Evolutionary conservation across 1,140 invertebrate genomes (phyloP).

Genomic region (Zeugodacus cucurbitae): DNA sequence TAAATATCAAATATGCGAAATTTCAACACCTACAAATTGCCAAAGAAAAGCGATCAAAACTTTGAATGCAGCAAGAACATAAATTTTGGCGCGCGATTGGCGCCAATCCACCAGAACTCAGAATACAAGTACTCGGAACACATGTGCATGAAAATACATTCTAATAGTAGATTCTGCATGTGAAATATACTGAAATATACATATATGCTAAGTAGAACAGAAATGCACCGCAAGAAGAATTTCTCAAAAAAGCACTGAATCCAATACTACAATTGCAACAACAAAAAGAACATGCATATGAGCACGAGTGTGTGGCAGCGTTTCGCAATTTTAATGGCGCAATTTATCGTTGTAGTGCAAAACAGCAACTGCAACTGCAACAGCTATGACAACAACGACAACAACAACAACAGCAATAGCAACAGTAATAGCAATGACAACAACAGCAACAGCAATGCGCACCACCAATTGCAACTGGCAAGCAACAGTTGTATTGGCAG

Average conservation of each 20-base stretch:
- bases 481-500: slow-evolving; percentile 12
- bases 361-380: neutral
- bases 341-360: slow-evolving; percentile 24
- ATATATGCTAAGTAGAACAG: neutral
- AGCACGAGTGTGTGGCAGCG: neutral
- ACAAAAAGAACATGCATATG: neutral
- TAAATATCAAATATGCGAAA: slow-evolving; percentile 31
- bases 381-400: neutral
- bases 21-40: slow-evolving; percentile 26
- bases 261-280: neutral
- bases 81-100: neutral
- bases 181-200: no score
- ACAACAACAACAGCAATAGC: neutral
- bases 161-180: neutral
- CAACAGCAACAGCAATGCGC: neutral
- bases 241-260: neutral
- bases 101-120: slow-evolving; percentile 16
- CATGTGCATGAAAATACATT: neutral
- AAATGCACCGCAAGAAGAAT: slow-evolving; percentile 22
- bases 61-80: neutral
- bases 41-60: neutral
- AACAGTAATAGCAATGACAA: neutral
- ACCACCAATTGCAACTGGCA: neutral
- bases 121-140: neutral
- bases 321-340: slow-evolving; percentile 25